Evolutionary conservation across 2,888 invertebrate genomes (phyloP), one percentile per base, ranked within the genome.

Genomic region (Athripsodes cinereus): DNA sequence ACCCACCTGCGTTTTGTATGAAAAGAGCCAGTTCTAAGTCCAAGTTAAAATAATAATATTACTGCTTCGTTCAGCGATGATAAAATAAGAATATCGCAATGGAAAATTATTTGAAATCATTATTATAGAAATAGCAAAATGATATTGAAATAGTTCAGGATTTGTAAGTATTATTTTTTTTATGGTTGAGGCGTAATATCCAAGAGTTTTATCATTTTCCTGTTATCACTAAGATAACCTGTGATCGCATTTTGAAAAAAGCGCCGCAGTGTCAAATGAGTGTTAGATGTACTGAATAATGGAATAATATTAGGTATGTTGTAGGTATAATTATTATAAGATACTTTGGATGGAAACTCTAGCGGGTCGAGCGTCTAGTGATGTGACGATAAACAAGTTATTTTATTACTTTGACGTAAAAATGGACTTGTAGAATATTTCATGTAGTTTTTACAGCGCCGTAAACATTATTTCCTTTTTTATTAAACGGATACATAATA

Each of bases 161-260:
- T n/a, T n/a, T n/a, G n/a, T n/a, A n/a, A n/a, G n/a, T n/a, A n/a
- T n/a, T n/a, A n/a, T n/a, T n/a, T n/a, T n/a, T n/a, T n/a, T n/a
- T n/a, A n/a, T n/a, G 10, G 26, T 26, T 26, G 3, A 26, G 26
- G 10, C 26, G 26, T 10, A 26, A 26, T 26, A 26, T 26, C 5
- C 5, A 26, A 26, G 26, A 26, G 26, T 26, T 26, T 48, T 18
- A 48, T 48, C 48, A 19, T 21, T 48, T 13, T 48, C 21, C 19
- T 52, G 52, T 62, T 62, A 62, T 62, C 62, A 52, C 60, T 48
- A 22, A 52, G 62, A 60, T 60, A 62, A 60, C 60, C 58, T 56
- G 62, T 22, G 58, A 55, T 35, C 40, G 47, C 49, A 58, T 54
- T 59, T 62, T 62, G 58, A 55, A 62, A 62, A 62, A 62, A 62